phyloP scores from a whole-genome alignment of 53 echinoderm and acorn worm genomes.

The Holothuria leucospilota region DNA sequence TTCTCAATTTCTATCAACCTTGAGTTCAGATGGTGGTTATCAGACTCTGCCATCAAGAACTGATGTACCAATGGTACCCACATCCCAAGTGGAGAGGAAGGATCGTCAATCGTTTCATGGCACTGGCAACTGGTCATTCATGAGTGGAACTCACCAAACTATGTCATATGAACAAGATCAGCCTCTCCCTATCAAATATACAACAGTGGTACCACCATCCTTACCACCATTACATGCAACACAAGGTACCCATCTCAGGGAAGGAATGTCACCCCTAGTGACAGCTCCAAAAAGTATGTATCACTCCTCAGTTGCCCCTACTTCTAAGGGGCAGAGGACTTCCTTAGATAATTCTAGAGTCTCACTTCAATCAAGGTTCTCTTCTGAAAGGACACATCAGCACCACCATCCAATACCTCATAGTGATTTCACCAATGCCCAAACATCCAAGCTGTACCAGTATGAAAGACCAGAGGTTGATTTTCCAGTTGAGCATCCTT shows the following conservation, averaged over 20 bases:
- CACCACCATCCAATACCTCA: too few species aligned
- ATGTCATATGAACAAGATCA: not conserved
- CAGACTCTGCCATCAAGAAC: constrained; percentile 2
- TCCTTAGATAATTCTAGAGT: too few species aligned
- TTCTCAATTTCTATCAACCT: not conserved
- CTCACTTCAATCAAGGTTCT: too few species aligned
- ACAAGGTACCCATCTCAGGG: not conserved
- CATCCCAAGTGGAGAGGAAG: not conserved
- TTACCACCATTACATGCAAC: constrained; percentile 3
- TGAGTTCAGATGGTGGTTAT: constrained; percentile 15
- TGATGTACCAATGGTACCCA: not conserved
- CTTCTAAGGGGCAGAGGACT: too few species aligned
- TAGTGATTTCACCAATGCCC: not conserved
- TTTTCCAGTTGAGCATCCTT: too few species aligned
- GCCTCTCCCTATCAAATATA: constrained; percentile 18
- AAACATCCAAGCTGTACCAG: not conserved
- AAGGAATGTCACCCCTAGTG: not conserved
- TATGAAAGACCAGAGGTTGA: constrained; percentile 35
- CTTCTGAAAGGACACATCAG: too few species aligned
- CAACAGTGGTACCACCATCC: too few species aligned
- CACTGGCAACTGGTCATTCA: constrained; percentile 7
- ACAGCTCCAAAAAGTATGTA: not conserved
- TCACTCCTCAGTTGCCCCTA: not conserved
- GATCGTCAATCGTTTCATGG: not conserved
- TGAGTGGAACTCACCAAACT: not conserved